Conservation (phyloP, 2,113 vertebrate genomes). For the Coreoperca whiteheadi region DNA sequence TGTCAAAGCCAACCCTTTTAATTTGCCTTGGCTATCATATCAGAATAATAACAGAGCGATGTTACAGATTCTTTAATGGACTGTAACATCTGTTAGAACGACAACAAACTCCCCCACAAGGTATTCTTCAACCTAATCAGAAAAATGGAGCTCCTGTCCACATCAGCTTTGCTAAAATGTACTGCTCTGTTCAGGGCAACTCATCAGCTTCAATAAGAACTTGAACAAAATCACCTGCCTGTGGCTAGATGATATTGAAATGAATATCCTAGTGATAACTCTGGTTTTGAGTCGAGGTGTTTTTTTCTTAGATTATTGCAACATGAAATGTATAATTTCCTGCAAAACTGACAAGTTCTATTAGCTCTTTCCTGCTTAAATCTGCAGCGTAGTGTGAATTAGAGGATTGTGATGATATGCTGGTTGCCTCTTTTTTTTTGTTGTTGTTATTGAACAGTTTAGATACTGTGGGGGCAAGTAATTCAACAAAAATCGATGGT, state of each 20-base stretch:
- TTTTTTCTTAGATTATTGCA: not conserved
- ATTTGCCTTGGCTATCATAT: slow-evolving; percentile 58
- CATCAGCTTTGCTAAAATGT: slow-evolving; percentile 16
- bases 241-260: slow-evolving; percentile 7
- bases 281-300: not conserved
- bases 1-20: slow-evolving; percentile 49
- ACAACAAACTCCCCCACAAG: slow-evolving; percentile 45
- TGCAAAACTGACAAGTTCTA: not conserved
- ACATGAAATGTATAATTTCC: slow-evolving; percentile 1
- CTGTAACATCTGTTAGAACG: slow-evolving; percentile 58
- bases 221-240: slow-evolving; percentile 31
- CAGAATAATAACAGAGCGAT: slow-evolving; percentile 29
- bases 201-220: slow-evolving; percentile 38
- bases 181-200: slow-evolving; percentile 12
- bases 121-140: slow-evolving; percentile 46
- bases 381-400: not conserved
- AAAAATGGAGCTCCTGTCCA: slow-evolving; percentile 38
- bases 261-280: not conserved
- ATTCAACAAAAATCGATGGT: not conserved
- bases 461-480: not conserved
- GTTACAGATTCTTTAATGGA: slow-evolving; percentile 50
- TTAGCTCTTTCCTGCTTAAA: not conserved
- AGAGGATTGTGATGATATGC: not conserved
- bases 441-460: not conserved
- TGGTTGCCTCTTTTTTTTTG: not conserved